Evolutionary conservation across 2,888 invertebrate genomes (phyloP).

Genomic region (Phengaris arion): DNA sequence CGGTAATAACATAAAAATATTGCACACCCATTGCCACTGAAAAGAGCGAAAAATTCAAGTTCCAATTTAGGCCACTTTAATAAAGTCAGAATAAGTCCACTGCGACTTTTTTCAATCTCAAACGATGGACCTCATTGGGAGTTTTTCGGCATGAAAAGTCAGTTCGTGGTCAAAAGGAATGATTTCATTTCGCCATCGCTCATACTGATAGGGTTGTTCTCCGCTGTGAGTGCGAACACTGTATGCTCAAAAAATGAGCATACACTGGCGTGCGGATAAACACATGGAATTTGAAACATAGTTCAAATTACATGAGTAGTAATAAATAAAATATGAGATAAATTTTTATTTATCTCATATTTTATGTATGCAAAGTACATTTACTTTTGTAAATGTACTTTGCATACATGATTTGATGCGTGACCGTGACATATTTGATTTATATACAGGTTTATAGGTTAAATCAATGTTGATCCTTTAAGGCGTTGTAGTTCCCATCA

Average conservation of each 20-base stretch:
- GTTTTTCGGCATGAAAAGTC: slow-evolving; percentile 58
- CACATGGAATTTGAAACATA: too few relatives aligned
- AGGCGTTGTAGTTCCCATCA: too few relatives aligned
- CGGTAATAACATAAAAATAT: slow-evolving; percentile 30
- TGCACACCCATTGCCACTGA: slow-evolving; percentile 18
- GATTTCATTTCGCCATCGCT: slow-evolving; percentile 65
- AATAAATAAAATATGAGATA: too few relatives aligned
- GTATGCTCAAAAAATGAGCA: not conserved
- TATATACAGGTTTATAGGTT: too few relatives aligned
- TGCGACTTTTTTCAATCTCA: slow-evolving; percentile 29
- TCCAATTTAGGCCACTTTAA: slow-evolving; percentile 27
- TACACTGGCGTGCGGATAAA: not conserved
- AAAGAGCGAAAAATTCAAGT: slow-evolving; percentile 16
- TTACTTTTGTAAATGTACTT: too few relatives aligned
- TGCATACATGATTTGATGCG: too few relatives aligned
- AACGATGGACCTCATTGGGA: slow-evolving; percentile 44
- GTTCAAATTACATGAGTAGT: too few relatives aligned
- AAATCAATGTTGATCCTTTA: too few relatives aligned
- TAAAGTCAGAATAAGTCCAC: slow-evolving; percentile 26
- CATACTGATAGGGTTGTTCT: slow-evolving; percentile 62
- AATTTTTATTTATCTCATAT: too few relatives aligned
- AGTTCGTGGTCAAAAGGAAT: slow-evolving; percentile 66
- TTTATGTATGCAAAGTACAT: too few relatives aligned
- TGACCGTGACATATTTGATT: too few relatives aligned
- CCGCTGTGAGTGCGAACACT: not conserved